Evolutionary conservation across 2,888 invertebrate genomes (phyloP), one percentile per base, ranked within the genome.

Genomic region (Agriopis leucophaearia): DNA sequence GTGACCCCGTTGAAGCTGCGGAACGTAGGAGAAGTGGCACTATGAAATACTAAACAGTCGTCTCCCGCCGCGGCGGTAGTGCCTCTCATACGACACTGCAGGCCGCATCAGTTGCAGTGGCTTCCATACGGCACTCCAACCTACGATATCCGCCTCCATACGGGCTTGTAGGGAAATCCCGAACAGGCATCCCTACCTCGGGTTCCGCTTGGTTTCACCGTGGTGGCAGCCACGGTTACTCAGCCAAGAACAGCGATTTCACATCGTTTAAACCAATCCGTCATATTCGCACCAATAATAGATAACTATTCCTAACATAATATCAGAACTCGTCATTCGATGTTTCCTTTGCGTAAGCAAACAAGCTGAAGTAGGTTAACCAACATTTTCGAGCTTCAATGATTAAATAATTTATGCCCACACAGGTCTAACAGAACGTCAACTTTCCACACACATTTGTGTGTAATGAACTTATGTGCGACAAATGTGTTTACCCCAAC

Each of bases 381-480:
- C 36, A 56, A 72, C 64, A 64, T 56, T 51, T 63, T 51, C 45
- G 55, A 16, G 64, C 64, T 40, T 16, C 9, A 15, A 15, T 52
- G 52, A 52, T 27, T 27, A 27, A 27, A 27, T 50, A 6, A 35
- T 27, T 50, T 50, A 35, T 50, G 13, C 50, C 12, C 27, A 35
- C 18, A 35, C 27, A 50, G 27, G 50, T 1, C 27, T 51, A 35
- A 13, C n/a, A 51, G 1, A 51, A 51, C 13, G n/a, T 36, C 35
- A 51, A n/a, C 13, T 35, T 48, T 48, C 13, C 47, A 10, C 9
- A 47, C 18, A 16, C 2, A 16, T 48, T 10, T 5, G 10, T 9
- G 45, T 15, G 15, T 45, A 45, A 45, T 45, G 45, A 45, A 15
- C 12, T 44, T 15, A 35, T 27, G 48, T 51, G 13, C n/a, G 57